A percentile compares a stretch with the other conserved stretches of the same genome.
Conservation (phyloP, 1,140 invertebrate species). For the Heliconius nattereri region DNA sequence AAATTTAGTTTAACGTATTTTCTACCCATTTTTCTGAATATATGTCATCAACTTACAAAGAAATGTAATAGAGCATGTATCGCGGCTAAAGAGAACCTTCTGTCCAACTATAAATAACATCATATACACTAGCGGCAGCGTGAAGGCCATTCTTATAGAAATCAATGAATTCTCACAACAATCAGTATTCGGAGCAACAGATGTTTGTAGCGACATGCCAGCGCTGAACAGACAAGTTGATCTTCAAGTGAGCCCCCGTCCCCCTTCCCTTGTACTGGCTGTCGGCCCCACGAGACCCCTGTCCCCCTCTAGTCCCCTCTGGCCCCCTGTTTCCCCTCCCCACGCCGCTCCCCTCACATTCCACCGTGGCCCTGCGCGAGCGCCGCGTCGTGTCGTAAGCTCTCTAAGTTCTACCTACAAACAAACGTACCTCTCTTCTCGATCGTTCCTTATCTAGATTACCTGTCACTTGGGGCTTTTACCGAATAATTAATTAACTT, state of each 20-base stretch:
- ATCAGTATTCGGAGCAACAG: conserved; percentile 26
- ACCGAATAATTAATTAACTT: neutral
- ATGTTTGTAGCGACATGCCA: conserved; percentile 19
- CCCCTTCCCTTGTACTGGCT: neutral
- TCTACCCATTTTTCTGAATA: too few species aligned
- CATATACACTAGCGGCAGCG: neutral
- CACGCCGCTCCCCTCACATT: neutral
- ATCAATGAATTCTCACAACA: conserved; percentile 18
- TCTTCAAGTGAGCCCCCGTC: conserved; percentile 9
- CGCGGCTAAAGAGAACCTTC: neutral
- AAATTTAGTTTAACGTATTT: too few species aligned
- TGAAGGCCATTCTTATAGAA: conserved; percentile 7
- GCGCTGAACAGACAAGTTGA: conserved; percentile 16
- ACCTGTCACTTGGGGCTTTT: neutral
- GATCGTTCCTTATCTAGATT: neutral
- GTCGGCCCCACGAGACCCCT: neutral
- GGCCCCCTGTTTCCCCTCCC: neutral
- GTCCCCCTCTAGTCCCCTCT: neutral
- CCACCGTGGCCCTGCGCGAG: neutral
- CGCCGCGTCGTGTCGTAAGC: conserved; percentile 4
- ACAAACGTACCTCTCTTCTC: neutral
- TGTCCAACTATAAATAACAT: neutral
- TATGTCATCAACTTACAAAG: neutral
- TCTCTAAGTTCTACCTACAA: neutral
- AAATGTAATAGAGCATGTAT: neutral